Evolutionary conservation across 2,113 vertebrate genomes (phyloP), one percentile per base, ranked within the genome.

Genomic region (Chaetops frenatus): DNA sequence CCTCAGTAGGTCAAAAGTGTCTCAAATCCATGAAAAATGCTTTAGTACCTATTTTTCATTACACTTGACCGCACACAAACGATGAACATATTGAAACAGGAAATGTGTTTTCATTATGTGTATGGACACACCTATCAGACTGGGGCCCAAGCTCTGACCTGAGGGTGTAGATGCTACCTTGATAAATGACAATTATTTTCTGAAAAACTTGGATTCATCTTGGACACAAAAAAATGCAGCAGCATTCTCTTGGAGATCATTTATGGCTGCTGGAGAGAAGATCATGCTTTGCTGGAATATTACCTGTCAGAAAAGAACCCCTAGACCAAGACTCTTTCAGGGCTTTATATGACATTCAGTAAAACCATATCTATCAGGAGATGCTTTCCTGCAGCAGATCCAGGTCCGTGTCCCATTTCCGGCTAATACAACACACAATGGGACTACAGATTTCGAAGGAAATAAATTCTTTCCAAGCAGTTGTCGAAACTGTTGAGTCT

Each of bases 381-480:
- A 96, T 47, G 71, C 48, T 96, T 94, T 95, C 95, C 78, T 96
- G 92, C 90, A 93, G 78, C 86, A 77, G 84, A 88, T 94, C 86
- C 85, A 95, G 86, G 70, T 90, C 82, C 33, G 0, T 72, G 60
- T 94, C 90, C 93, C 79, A 33, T 96, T 96, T 97, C 95, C 65
- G 65, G 78, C 65, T 91, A 58, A 94, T 29, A 53, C 78, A 95
- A 72, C 81, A 70, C 92, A 79, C 95, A 95, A 8, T 79, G 96
- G 95, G 95, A 96, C 83, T 83, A 89, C 94, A 95, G 91, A 93
- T 97, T 97, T 95, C 81, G 74, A 82, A 95, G 77, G 91, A 96
- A 95, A 93, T 95, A 97, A 96, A 96, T 96, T 86, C 71, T 94
- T 96, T 92, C 94, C 89, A 94, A 96, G 88, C 38, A 90, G 85